Base-by-base conservation (phyloP, 2,797 vertebrate genomes). In the Acridotheres tristis region DNA sequence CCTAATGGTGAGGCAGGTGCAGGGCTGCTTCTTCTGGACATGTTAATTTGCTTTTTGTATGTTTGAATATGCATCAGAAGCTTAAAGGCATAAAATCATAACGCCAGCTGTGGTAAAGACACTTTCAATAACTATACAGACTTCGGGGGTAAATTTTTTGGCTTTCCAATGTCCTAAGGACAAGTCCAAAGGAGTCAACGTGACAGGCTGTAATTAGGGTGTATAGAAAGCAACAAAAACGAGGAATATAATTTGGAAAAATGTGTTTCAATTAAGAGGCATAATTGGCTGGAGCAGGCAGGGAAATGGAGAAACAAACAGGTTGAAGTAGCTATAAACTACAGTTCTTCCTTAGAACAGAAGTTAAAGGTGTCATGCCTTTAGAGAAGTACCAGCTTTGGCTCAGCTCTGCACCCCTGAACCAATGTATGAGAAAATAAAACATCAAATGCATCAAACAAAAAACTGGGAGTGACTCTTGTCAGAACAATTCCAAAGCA, bases 61-160 rank as follows among this genome's bases (percentile, higher is more conserved):
- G 73, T 23, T 57, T 96, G 91, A 95, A 96, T 96, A 93, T 96
- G 92, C 94, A 96, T 85, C 91, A 95, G 93, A 89, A 96, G 89
- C 91, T 96, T 90, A 91, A 85, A 96, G 94, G 95, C 95, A 96
- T 51, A 79, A 94, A 95, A 89, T 67, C 83, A 21, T 84, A 81
- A 48, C 88, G 79, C 36, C 76, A 63, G 59, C 77, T 94, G 91
- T 61, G 89, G 96, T 40, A 21, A 82, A 93, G 53, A 23, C 69
- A 65, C 83, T 93, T 93, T 63, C 88, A 96, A 27, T 84, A 94
- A 91, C 83, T 73, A 85, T 89, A 86, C 30, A 81, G 79, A 95
- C 93, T 95, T 72, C 6, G 11, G 74, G 89, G 93, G 85, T 61
- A 71, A 43, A 32, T 53, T 80, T 57, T 83, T 76, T 78, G 63